Percentiles rank a stretch among this genome's conserved stretches.
phyloP scores from a whole-genome alignment of 2,888 invertebrate genomes.

The Caenorhabditis panamensis region DNA sequence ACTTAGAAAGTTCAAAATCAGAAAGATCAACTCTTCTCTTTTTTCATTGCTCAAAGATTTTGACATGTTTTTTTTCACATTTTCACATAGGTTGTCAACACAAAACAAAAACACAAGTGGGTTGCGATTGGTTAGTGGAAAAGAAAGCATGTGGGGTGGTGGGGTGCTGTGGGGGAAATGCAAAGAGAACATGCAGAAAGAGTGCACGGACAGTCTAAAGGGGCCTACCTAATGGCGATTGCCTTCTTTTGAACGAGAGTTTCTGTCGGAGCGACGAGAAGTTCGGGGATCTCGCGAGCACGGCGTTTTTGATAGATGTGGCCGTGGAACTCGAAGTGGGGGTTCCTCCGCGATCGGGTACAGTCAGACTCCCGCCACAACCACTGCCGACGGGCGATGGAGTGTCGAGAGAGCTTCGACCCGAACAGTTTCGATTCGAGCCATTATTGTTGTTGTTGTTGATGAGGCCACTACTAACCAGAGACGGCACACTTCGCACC shows the following conservation, averaged over 20 bases:
- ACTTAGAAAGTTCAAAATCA: no score
- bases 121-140: slow-evolving; percentile 42
- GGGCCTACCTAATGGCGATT: slow-evolving; percentile 56
- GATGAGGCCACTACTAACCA: slow-evolving; percentile 26
- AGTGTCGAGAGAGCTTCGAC: slow-evolving; percentile 52
- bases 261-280: slow-evolving; percentile 56
- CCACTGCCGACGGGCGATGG: slow-evolving; percentile 34
- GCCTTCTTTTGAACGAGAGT: slow-evolving; percentile 62
- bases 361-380: slow-evolving; percentile 35
- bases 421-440: slow-evolving; percentile 38
- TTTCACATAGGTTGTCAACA: not conserved
- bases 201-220: slow-evolving; percentile 13
- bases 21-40: not conserved
- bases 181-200: not conserved
- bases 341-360: slow-evolving; percentile 33
- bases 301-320: slow-evolving; percentile 35
- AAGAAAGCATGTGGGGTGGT: slow-evolving; percentile 25
- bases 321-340: slow-evolving; percentile 26
- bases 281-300: slow-evolving; percentile 50
- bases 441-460: slow-evolving; percentile 13
- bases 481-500: slow-evolving; percentile 44
- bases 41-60: no score
- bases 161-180: slow-evolving; percentile 22
- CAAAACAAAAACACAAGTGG: not conserved
- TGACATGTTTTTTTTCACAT: not conserved